A percentile compares a stretch with the other conserved stretches of the same genome.
phyloP scores from a whole-genome alignment of 2,888 invertebrate genomes.

The Diplolepis rosae region DNA sequence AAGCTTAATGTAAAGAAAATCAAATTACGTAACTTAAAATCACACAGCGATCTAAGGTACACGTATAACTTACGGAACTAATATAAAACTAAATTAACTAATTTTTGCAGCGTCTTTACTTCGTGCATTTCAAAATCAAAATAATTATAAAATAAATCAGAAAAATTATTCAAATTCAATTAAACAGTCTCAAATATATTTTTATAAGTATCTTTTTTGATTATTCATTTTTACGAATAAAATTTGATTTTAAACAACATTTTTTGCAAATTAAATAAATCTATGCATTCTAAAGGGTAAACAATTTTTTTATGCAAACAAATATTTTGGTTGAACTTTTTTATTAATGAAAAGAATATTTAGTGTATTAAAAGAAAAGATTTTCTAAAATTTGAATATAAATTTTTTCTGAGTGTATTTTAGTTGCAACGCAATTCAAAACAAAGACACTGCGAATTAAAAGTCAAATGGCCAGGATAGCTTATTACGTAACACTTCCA shows the following conservation, averaged over 20 bases:
- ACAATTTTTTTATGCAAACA: too few species aligned
- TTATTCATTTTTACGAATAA: too few species aligned
- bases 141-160: constrained; percentile 25
- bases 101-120: constrained; percentile 26
- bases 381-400: constrained; percentile 32
- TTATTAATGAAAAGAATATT: constrained; percentile 39
- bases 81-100: constrained; percentile 32
- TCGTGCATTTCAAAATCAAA: constrained; percentile 24
- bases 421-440: constrained; percentile 18
- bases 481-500: constrained; percentile 19
- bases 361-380: constrained; percentile 48
- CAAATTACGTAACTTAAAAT: constrained; percentile 43
- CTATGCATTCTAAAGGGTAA: too few species aligned
- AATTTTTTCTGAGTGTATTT: too few species aligned
- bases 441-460: constrained; percentile 33
- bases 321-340: too few species aligned
- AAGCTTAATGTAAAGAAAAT: constrained; percentile 43
- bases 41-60: constrained; percentile 47
- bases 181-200: background rate
- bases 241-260: too few species aligned
- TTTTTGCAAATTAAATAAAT: too few species aligned
- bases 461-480: constrained; percentile 18
- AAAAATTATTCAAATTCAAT: background rate
- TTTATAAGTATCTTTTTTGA: too few species aligned
- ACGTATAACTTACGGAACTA: constrained; percentile 51